Conservation (phyloP, 1,140 invertebrate genomes). For the Homalodisca vitripennis region DNA sequence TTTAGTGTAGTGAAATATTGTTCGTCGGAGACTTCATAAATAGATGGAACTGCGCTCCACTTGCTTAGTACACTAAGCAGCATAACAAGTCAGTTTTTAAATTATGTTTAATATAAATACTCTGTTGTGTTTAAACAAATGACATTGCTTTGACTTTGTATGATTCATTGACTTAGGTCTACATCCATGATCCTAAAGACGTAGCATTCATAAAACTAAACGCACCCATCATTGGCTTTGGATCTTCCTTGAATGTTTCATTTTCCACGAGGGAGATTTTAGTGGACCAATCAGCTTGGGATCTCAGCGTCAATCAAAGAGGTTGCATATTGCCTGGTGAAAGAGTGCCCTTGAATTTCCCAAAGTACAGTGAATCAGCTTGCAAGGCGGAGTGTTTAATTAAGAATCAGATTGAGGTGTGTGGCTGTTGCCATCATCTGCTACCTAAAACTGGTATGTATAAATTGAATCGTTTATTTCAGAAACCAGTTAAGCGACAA, state of each 20-base stretch:
- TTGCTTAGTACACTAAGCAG: too few relatives aligned
- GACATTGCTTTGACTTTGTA: too few relatives aligned
- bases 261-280: not conserved
- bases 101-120: too few relatives aligned
- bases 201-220: not conserved
- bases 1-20: too few relatives aligned
- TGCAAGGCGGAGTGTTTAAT: conserved; percentile 9
- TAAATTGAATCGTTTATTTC: not conserved
- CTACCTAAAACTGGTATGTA: not conserved
- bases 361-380: conserved; percentile 12
- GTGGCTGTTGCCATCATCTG: conserved; percentile 28
- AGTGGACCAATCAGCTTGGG: conserved; percentile 10
- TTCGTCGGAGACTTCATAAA: too few relatives aligned
- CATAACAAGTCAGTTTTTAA: too few relatives aligned
- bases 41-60: too few relatives aligned
- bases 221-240: not conserved
- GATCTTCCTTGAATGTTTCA: not conserved
- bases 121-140: too few relatives aligned
- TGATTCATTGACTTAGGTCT: conserved; percentile 23
- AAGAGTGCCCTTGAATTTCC: not conserved
- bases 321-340: conserved; percentile 17
- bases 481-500: not conserved
- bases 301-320: conserved; percentile 1
- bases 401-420: not conserved
- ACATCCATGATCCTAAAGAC: conserved; percentile 21